Percentiles rank a stretch among this genome's conserved stretches.
Conservation (phyloP, 2,888 invertebrate species). For the Pseudeuparius sepicola region DNA sequence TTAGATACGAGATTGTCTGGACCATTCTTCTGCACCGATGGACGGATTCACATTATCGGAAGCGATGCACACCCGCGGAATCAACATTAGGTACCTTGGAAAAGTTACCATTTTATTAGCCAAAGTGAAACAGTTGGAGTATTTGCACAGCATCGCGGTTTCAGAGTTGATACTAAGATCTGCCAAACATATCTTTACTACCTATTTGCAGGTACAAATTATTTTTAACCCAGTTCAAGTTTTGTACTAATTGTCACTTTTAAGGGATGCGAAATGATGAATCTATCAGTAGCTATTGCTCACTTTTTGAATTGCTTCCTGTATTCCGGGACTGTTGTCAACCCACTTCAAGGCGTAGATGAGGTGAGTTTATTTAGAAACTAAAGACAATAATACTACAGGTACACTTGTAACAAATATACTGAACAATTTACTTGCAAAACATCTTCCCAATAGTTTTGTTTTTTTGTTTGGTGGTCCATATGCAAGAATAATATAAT, state of each 20-base stretch:
- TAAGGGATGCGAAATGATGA: constrained; percentile 79
- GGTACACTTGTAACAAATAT: no score
- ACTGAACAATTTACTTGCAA: no score
- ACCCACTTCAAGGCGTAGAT: constrained; percentile 56
- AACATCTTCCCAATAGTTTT: no score
- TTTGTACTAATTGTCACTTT: constrained; percentile 17
- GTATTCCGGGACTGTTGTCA: constrained; percentile 61
- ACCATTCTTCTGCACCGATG: constrained; percentile 88
- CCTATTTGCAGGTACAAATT: constrained; percentile 72
- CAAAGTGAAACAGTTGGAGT: constrained; percentile 71
- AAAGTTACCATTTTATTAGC: constrained; percentile 74
- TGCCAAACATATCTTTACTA: constrained; percentile 88
- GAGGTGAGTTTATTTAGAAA: constrained; percentile 48
- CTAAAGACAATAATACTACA: no score
- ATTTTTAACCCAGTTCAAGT: no score
- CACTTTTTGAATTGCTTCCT: constrained; percentile 96
- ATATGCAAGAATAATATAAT: constrained; percentile 2
- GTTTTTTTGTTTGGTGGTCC: no score
- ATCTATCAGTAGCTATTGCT: constrained; percentile 79
- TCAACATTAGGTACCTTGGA: constrained; percentile 94
- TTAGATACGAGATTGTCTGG: constrained; percentile 79
- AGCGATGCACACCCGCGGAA: constrained; percentile 89
- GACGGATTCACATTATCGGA: constrained; percentile 90
- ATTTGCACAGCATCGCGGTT: constrained; percentile 81
- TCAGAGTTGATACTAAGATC: constrained; percentile 83